Conservation (phyloP, 2,888 invertebrate species). For the Caenorhabditis sp. region DNA sequence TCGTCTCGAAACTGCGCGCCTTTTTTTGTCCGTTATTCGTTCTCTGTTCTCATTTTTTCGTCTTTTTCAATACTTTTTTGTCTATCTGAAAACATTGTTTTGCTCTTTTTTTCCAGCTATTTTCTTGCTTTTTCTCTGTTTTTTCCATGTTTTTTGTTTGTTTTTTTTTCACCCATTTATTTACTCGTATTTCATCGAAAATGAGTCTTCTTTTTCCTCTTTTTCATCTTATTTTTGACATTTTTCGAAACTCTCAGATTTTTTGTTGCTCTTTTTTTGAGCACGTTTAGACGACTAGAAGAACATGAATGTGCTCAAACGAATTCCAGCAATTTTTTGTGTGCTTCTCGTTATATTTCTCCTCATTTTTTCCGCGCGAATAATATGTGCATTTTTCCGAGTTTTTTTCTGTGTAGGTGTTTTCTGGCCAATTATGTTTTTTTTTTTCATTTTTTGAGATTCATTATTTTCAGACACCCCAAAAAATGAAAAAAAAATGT, state of each 20-base stretch:
- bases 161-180: background rate
- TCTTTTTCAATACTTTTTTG: background rate
- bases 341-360: background rate
- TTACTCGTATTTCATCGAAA: background rate
- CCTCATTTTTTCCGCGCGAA: background rate
- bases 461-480: no score
- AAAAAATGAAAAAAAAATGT: no score
- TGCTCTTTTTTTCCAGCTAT: no score
- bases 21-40: no score
- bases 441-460: slow-evolving; percentile 9
- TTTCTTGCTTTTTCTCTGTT: background rate
- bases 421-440: slow-evolving; percentile 4
- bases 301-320: no score
- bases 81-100: background rate
- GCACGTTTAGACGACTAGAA: background rate
- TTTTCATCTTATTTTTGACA: background rate
- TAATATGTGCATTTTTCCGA: slow-evolving; percentile 3
- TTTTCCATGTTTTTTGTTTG: background rate
- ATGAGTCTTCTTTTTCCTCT: background rate
- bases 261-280: slow-evolving; percentile 5
- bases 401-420: slow-evolving; percentile 16
- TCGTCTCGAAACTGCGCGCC: no score
- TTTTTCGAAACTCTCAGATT: slow-evolving; percentile 9
- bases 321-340: background rate
- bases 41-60: background rate